These are phyloP conservation scores for Amphibalanus amphitrite DNA, from an alignment of 1,140 invertebrate genomes.

Conservation along the genomic window DNA sequence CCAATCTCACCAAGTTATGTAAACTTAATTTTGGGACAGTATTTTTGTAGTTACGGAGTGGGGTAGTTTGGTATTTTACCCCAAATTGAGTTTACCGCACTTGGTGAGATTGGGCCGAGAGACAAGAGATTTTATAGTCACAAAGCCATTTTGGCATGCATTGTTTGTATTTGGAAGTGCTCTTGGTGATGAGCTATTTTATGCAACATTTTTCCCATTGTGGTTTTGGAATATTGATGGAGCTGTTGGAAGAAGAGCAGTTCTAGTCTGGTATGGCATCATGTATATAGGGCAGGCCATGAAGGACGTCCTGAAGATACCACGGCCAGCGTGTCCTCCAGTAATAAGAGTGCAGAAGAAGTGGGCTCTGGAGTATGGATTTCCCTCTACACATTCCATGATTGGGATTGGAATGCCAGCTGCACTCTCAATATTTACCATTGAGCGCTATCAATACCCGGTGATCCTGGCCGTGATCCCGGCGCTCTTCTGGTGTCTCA, in stretches of 20 bases:
- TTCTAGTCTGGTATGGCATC: slow-evolving; percentile 62
- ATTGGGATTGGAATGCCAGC: slow-evolving; percentile 70
- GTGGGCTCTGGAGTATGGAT: slow-evolving; percentile 76
- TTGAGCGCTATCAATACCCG: slow-evolving; percentile 64
- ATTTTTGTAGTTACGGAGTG: no score
- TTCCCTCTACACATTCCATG: slow-evolving; percentile 90
- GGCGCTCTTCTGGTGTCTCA: slow-evolving; percentile 41
- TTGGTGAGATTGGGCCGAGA: no score
- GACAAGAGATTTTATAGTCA: slow-evolving; percentile 34
- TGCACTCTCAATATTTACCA: slow-evolving; percentile 57
- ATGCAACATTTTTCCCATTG: slow-evolving; percentile 68
- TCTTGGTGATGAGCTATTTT: slow-evolving; percentile 76
- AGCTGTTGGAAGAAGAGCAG: slow-evolving; percentile 54
- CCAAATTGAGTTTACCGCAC: no score
- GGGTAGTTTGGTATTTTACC: no score
- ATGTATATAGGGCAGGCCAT: slow-evolving; percentile 75
- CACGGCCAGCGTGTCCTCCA: slow-evolving; percentile 59
- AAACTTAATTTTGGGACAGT: no score
- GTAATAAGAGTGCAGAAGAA: slow-evolving; percentile 63
- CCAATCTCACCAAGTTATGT: no score
- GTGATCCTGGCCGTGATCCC: slow-evolving; percentile 27
- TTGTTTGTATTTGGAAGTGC: slow-evolving; percentile 64
- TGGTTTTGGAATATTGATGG: slow-evolving; percentile 85
- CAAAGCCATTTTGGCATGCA: slow-evolving; percentile 71
- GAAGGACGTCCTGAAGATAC: slow-evolving; percentile 72